phyloP scores from a whole-genome alignment of 2,797 vertebrate genomes.

The Oryzias dopingdopingensis region DNA sequence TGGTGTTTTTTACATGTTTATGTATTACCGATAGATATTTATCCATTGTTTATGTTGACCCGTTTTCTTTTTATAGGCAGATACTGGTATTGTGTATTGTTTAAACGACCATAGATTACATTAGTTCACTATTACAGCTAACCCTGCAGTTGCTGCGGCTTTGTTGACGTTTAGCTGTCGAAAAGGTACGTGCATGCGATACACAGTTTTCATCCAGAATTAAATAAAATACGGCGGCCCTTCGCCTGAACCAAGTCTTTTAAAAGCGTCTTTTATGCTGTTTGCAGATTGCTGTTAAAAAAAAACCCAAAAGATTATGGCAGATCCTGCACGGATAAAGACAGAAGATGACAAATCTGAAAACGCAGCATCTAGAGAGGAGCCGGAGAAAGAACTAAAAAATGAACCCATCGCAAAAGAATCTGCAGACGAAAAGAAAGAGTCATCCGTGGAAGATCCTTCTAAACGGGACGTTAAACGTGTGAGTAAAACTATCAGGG shows the following conservation, averaged over 20 bases:
- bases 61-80: not conserved
- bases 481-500: constrained; percentile 36
- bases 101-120: not conserved
- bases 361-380: constrained; percentile 25
- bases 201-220: not conserved
- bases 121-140: constrained; percentile 5
- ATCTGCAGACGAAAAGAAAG: constrained; percentile 43
- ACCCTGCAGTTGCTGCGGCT: not conserved
- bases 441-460: constrained; percentile 38
- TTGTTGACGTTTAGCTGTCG: constrained; percentile 34
- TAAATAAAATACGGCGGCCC: no score
- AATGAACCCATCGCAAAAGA: constrained; percentile 22
- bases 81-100: not conserved
- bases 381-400: constrained; percentile 28
- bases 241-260: no score
- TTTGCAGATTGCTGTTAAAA: not conserved
- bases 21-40: not conserved
- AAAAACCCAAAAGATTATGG: constrained; percentile 56
- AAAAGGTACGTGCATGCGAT: constrained; percentile 23
- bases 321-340: constrained; percentile 79
- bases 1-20: fast-evolving
- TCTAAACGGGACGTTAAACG: constrained; percentile 46
- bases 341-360: constrained; percentile 31
- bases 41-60: not conserved
- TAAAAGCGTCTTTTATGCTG: not conserved